Evolutionary conservation across 2,888 invertebrate genomes (phyloP).

Genomic region (Choristoneura rosaceana): DNA sequence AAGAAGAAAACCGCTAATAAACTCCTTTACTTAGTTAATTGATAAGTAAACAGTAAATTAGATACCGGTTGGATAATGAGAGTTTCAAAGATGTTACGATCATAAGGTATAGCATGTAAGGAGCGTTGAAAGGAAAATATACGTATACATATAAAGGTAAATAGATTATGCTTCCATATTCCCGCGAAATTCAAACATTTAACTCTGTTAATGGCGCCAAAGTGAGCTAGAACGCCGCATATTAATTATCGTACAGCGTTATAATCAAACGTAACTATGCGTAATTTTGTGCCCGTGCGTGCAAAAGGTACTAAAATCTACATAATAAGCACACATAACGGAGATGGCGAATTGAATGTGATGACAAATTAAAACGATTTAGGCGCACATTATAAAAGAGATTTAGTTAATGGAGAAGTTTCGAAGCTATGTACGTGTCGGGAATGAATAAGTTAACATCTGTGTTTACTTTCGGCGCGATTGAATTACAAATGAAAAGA

Average conservation of each 20-base stretch:
- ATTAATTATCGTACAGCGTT: constrained; percentile 31
- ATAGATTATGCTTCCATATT: constrained; percentile 13
- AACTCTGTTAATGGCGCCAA: constrained; percentile 26
- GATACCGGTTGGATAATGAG: background rate
- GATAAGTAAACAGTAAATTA: background rate
- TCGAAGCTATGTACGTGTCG: constrained; percentile 39
- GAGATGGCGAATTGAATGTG: constrained; percentile 38
- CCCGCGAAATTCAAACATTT: constrained; percentile 21
- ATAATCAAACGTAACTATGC: constrained; percentile 39
- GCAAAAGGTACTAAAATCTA: constrained; percentile 41
- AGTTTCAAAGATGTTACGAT: background rate
- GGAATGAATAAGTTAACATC: constrained; percentile 39
- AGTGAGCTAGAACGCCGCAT: constrained; percentile 28
- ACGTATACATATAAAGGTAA: background rate
- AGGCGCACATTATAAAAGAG: constrained; percentile 41
- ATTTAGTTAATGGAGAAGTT: constrained; percentile 42
- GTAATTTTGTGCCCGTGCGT: constrained; percentile 34
- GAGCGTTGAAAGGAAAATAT: background rate
- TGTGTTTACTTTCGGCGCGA: constrained; percentile 39
- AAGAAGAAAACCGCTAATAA: background rate
- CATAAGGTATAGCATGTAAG: background rate
- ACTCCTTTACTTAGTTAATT: background rate
- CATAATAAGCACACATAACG: constrained; percentile 40
- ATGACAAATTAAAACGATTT: constrained; percentile 40
- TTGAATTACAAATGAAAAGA: constrained; percentile 40